Evolutionary conservation across 2,113 vertebrate genomes (phyloP), one percentile per base, ranked within the genome.

Genomic region (Alligator mississippiensis): DNA sequence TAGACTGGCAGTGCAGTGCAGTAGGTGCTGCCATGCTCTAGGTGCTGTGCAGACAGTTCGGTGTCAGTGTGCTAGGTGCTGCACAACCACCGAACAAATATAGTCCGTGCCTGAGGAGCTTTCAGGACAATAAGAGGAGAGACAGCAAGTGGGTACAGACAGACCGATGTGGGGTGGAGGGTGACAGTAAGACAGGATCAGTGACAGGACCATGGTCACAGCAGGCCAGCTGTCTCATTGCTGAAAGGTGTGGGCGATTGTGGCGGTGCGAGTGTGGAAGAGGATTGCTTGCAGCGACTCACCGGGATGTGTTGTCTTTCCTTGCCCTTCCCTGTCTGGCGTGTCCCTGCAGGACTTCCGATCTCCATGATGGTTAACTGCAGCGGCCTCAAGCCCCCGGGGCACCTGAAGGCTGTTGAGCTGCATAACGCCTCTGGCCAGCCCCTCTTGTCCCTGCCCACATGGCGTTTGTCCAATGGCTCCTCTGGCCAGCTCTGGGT

Each of bases 281-380:
- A 77, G 54, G 57, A 57, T 30, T 18, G 61, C 66, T 25, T 11
- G 16, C 79, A 83, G 47, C 70, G 0, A 0, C 30, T 34, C 77
- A 11, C 0, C 1, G 1, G 21, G 1, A 9, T 55, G 77, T 17
- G 2, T 57, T 27, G 3, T 21, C 57, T 5, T 61, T 1, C 16
- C 80, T 68, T 80, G 7, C 6, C 63, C 10, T 68, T 28, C 14
- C 8, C 1, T 2, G 24, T 70, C 24, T 72, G 4, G 0, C 57
- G 30, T 80, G 61, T 63, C 62, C 77, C 89, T 88, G 59, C 97
- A 99, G 99, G 99, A 12, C 97, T 99, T 82, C 98, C 99, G 82
- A 96, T 98, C 82, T 98, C 99, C 0, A 95, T 99, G 93, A 91
- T 99, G 94, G 97, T 99, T 92, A 99, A 99, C 95, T 98, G 98